Conservation (phyloP, 2,888 invertebrate genomes). For the Drosophila niveifrons region DNA sequence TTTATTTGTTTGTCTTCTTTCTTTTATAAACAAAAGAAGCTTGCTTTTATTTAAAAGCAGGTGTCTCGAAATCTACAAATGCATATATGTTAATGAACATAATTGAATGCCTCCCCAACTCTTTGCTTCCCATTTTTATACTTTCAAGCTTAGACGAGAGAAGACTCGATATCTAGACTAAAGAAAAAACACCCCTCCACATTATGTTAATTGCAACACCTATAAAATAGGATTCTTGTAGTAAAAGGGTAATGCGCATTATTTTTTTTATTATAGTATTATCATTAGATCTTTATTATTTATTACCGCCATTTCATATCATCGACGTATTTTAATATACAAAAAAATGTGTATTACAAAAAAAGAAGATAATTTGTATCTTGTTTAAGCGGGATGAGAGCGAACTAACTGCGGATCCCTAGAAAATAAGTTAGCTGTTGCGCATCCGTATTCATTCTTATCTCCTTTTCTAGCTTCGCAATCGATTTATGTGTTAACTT, state of each 20-base stretch:
- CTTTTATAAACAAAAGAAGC: conserved; percentile 1
- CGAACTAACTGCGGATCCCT: not conserved
- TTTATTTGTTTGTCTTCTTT: not conserved
- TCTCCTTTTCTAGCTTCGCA: conserved; percentile 13
- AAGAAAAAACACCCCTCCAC: not conserved
- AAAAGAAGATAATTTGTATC: conserved; percentile 26
- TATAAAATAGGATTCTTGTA: no score
- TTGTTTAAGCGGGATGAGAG: conserved; percentile 23
- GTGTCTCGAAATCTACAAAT: not conserved
- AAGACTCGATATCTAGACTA: no score
- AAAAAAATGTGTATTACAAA: conserved; percentile 53
- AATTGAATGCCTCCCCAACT: not conserved
- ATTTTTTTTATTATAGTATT: conserved; percentile 49
- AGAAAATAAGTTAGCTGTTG: conserved; percentile 14
- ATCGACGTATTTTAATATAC: conserved; percentile 59
- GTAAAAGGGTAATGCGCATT: not conserved
- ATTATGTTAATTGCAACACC: not conserved
- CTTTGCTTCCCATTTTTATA: not conserved
- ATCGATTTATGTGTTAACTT: no score
- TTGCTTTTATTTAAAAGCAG: not conserved
- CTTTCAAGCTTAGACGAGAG: no score
- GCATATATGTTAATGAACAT: not conserved
- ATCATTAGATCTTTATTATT: conserved; percentile 47
- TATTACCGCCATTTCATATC: conserved; percentile 41
- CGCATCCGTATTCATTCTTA: not conserved